These are phyloP conservation scores for Mus spicilegus DNA, from an alignment of 2,113 vertebrate genomes.

Conservation along the genomic window DNA sequence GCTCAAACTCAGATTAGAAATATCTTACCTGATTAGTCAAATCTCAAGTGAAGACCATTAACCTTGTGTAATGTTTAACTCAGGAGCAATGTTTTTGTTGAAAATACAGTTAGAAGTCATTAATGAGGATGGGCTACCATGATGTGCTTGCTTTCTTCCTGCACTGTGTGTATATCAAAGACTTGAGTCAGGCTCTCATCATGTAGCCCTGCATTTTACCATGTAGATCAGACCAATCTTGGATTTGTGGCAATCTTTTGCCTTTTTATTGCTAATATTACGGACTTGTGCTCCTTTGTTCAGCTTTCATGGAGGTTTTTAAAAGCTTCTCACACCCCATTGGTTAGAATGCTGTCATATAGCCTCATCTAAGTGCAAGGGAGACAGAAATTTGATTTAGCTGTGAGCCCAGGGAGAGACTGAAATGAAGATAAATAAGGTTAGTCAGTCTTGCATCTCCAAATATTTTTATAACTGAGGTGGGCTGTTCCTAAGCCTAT, in stretches of 20 bases:
- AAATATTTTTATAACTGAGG: slow-evolving; percentile 35
- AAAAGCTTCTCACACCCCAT: not conserved
- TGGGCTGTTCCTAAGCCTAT: slow-evolving; percentile 33
- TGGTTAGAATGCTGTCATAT: not conserved
- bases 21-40: slow-evolving; percentile 23
- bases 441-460: slow-evolving; percentile 11
- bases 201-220: not conserved
- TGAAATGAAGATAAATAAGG: not conserved
- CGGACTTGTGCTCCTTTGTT: not conserved
- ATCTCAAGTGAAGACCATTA: slow-evolving; percentile 34
- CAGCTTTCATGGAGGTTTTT: not conserved
- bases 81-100: not conserved
- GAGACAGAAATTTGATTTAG: slow-evolving; percentile 33
- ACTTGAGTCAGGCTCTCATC: not conserved
- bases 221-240: not conserved
- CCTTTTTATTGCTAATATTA: not conserved
- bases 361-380: not conserved
- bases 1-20: slow-evolving; percentile 36
- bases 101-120: slow-evolving; percentile 22
- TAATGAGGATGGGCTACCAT: not conserved
- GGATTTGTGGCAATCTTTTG: not conserved
- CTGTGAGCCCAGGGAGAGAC: not conserved
- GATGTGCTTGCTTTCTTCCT: not conserved
- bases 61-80: slow-evolving; percentile 44
- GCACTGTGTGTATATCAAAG: not conserved